These are phyloP conservation scores for Listronotus bonariensis DNA, from an alignment of 1,140 invertebrate species.

Conservation along the genomic window DNA sequence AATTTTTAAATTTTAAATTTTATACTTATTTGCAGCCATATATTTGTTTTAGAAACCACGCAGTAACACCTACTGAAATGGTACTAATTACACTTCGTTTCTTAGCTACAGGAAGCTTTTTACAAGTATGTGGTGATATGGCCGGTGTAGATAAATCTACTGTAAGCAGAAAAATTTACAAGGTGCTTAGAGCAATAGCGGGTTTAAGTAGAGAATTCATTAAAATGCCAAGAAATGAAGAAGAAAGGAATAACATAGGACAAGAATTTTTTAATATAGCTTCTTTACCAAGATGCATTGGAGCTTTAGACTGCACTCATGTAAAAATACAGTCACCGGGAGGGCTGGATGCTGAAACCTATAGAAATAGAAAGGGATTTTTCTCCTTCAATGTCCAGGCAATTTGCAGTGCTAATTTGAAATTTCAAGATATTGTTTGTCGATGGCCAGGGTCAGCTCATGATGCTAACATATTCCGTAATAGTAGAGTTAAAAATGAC, in stretches of 20 bases:
- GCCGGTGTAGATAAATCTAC: slow-evolving; percentile 21
- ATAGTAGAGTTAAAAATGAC: slow-evolving; percentile 10
- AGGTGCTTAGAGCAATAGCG: slow-evolving; percentile 1
- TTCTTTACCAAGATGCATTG: slow-evolving; percentile 48
- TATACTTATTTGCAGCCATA: neutral
- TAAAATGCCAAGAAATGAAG: slow-evolving; percentile 40
- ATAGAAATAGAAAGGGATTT: slow-evolving; percentile 36
- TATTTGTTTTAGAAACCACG: slow-evolving; percentile 25
- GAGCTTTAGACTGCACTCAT: slow-evolving; percentile 52
- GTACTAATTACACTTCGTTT: slow-evolving; percentile 17
- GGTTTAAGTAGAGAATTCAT: no score
- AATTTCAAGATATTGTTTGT: slow-evolving; percentile 49
- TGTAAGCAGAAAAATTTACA: slow-evolving; percentile 12
- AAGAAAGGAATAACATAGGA: slow-evolving; percentile 36
- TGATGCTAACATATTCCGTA: slow-evolving; percentile 52
- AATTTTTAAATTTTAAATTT: no score
- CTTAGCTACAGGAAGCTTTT: slow-evolving; percentile 22
- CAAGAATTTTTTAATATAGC: slow-evolving; percentile 42
- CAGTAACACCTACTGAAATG: slow-evolving; percentile 11
- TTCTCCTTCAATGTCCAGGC: slow-evolving; percentile 55
- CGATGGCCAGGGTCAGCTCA: slow-evolving; percentile 53
- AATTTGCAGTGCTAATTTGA: slow-evolving; percentile 42
- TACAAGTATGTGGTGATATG: slow-evolving; percentile 19
- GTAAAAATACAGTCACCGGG: slow-evolving; percentile 35
- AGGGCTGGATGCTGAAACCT: slow-evolving; percentile 47